Conservation (phyloP, 2,888 invertebrate genomes). For the Drosophila mercatorum region DNA sequence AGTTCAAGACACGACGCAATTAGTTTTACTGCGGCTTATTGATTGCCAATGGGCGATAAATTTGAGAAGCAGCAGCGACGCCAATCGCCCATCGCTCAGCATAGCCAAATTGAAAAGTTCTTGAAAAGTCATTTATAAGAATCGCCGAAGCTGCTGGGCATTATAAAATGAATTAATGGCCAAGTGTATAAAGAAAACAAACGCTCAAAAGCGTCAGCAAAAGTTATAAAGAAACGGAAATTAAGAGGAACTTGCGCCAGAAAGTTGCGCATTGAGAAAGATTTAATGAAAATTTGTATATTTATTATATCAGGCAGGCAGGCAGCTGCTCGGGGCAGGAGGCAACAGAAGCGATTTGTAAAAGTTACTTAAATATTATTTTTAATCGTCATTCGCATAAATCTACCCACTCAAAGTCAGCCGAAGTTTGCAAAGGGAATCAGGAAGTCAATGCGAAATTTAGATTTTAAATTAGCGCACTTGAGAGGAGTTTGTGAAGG, state of each 20-base stretch:
- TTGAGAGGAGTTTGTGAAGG: neutral
- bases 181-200: slow-evolving; percentile 14
- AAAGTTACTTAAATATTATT: slow-evolving; percentile 4
- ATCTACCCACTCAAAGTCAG: neutral
- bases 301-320: slow-evolving; percentile 1
- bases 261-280: slow-evolving; percentile 5
- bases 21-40: slow-evolving; percentile 66
- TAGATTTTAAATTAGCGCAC: neutral
- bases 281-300: slow-evolving; percentile 11
- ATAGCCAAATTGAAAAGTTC: slow-evolving; percentile 60
- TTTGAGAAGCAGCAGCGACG: slow-evolving; percentile 32
- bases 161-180: slow-evolving; percentile 30
- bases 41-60: slow-evolving; percentile 68
- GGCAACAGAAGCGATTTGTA: neutral
- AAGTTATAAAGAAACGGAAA: slow-evolving; percentile 4
- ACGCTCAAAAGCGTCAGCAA: slow-evolving; percentile 2
- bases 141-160: slow-evolving; percentile 17
- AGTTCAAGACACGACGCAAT: slow-evolving; percentile 73
- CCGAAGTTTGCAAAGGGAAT: neutral
- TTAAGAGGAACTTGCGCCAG: neutral
- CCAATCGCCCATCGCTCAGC: slow-evolving; percentile 2
- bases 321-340: neutral
- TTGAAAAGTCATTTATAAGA: slow-evolving; percentile 44
- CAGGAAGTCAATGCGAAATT: slow-evolving; percentile 1
- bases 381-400: slow-evolving; percentile 2